phyloP scores from a whole-genome alignment of 2,113 vertebrate genomes.

The Falcunculus frontatus region DNA sequence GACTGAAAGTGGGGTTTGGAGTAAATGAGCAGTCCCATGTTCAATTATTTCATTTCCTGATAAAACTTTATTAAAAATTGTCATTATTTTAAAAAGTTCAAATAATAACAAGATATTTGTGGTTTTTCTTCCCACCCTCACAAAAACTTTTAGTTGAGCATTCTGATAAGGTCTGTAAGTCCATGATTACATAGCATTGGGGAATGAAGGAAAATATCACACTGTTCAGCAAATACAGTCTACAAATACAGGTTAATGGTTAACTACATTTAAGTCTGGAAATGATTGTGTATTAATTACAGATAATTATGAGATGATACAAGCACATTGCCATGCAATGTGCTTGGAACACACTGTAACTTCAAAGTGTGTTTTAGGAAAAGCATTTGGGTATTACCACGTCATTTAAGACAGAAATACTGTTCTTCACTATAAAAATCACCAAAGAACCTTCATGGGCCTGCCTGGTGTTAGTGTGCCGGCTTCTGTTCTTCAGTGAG shows the following conservation, averaged over 20 bases:
- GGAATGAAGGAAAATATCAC: neutral
- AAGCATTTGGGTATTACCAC: neutral
- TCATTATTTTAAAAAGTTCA: neutral
- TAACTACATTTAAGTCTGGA: conserved; percentile 8
- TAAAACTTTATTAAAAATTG: neutral
- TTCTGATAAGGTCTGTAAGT: neutral
- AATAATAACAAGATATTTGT: neutral
- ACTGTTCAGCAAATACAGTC: conserved; percentile 19
- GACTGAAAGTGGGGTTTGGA: neutral
- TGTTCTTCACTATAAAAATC: neutral
- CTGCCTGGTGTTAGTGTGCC: accelerated
- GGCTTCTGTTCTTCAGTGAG: neutral
- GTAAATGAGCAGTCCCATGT: neutral
- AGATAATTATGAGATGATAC: neutral
- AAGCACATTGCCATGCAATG: neutral
- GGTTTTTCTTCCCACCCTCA: neutral
- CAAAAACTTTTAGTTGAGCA: neutral
- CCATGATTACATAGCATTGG: neutral
- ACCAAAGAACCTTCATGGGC: neutral
- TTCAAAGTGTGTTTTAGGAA: neutral
- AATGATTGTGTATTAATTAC: neutral
- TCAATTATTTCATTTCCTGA: neutral
- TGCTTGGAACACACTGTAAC: neutral
- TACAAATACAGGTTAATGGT: conserved; percentile 38
- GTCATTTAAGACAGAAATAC: neutral